Evolutionary conservation across 1,140 invertebrate genomes (phyloP).

Genomic region (Philotrypesis tridentata): DNA sequence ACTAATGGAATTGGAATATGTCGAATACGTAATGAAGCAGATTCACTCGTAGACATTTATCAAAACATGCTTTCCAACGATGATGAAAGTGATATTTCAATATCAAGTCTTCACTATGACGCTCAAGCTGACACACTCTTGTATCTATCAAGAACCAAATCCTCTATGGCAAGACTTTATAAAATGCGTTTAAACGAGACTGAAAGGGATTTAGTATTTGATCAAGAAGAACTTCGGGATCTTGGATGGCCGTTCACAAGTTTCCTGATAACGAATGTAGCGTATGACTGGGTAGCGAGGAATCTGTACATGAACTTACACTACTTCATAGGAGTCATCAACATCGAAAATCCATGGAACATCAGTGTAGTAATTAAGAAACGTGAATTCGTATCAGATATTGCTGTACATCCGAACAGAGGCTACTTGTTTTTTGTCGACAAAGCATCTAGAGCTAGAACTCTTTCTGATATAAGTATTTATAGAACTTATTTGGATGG

Average conservation of each 20-base stretch:
- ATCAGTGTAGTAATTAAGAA: not conserved
- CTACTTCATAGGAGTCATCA: not conserved
- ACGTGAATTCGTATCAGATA: not conserved
- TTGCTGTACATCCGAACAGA: not conserved
- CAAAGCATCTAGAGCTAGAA: not conserved
- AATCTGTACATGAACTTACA: constrained; percentile 8
- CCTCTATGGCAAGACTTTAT: not conserved
- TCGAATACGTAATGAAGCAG: not conserved
- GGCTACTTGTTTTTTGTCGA: not conserved
- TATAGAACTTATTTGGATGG: not conserved
- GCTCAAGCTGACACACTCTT: not conserved
- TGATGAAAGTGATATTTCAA: not conserved
- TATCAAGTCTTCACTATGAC: not conserved
- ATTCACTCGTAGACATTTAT: not conserved
- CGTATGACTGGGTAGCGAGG: not conserved
- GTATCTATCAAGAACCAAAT: not conserved
- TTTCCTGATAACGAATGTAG: not conserved
- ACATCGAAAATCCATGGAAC: not conserved
- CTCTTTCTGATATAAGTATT: not conserved
- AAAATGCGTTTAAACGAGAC: not conserved
- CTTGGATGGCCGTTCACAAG: not conserved
- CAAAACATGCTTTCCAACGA: not conserved
- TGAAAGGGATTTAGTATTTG: not conserved
- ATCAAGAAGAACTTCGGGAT: not conserved
- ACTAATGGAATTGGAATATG: not conserved